Percentiles rank a stretch among this genome's conserved stretches.
Conservation (phyloP, 2,888 invertebrate species). For the Callimorpha dominula region DNA sequence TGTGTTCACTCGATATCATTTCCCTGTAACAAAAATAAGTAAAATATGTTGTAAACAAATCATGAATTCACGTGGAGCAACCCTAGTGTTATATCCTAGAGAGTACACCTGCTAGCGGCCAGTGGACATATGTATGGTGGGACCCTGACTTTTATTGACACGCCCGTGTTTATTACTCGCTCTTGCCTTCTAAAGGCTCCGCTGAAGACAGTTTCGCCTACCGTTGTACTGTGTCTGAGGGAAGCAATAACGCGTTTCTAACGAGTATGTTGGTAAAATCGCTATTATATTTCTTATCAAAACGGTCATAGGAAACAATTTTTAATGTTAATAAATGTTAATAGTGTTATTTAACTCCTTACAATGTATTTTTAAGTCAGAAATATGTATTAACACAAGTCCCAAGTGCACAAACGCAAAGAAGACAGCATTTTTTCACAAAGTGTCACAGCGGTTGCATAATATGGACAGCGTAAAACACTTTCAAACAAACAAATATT, state of each 20-base stretch:
- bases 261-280: neutral
- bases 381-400: no score
- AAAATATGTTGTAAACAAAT: neutral
- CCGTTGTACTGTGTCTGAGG: conserved; percentile 48
- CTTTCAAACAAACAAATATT: no score
- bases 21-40: no score
- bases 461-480: no score
- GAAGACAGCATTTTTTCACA: no score
- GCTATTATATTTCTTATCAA: neutral
- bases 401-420: no score
- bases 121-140: conserved; percentile 79
- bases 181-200: conserved; percentile 61
- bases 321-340: neutral
- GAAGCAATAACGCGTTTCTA: conserved; percentile 28
- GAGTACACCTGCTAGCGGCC: conserved; percentile 71
- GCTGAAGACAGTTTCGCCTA: conserved; percentile 60
- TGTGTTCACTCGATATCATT: neutral
- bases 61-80: conserved; percentile 32
- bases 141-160: conserved; percentile 81
- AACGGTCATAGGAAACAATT: neutral
- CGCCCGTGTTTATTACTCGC: conserved; percentile 76
- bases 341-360: no score
- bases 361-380: no score
- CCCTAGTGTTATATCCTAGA: conserved; percentile 62
- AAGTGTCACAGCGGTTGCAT: no score